Base-by-base conservation (phyloP, 1,140 invertebrate species). In the Trypoxylus dichotomus region DNA sequence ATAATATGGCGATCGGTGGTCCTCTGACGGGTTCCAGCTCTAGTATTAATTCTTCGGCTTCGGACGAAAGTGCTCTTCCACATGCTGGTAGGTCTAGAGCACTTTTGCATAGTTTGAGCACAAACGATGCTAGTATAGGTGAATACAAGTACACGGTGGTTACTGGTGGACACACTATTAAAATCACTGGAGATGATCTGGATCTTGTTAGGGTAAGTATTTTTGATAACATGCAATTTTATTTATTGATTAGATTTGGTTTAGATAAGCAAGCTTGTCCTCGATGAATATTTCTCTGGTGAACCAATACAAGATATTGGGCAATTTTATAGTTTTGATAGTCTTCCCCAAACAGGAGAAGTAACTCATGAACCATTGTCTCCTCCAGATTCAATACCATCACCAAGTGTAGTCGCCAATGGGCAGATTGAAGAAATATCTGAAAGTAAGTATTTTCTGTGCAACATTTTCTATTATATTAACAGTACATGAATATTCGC, bases 71-170 rank as follows among this genome's bases (percentile, higher is more conserved):
- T 85, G 84, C 84, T 43, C 71, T 86, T n/a, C 84, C 84, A 68
- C 78, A 80, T 27, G 81, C 83, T 10, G 82, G 78, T 24, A 79
- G 83, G 47, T 86, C 87, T 82, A 86, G 91, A 82, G 87, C 92
- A 78, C 87, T 95, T 75, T 88, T 93, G 80, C 93, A 94, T 86
- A 95, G 93, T 87, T 91, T 92, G 83, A 94, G 94, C 79, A 93
- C 93, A 80, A 94, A 93, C 86, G 94, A 95, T 87, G 93, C 94
- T 81, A 92, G 91, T 81, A 88, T 95, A 85, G 93, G 93, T 83
- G 94, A 96, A 88, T 96, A 94, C 86, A 94, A 94, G 83, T 94
- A 95, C 85, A 95, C 94, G 75, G 94, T 96, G 60, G 93, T 91
- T 79, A 90, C 95, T 82, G 94, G 93, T 80, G 90, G 91, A 82